Percentiles rank a stretch among this genome's conserved stretches.
These are phyloP conservation scores for Sprattus sprattus DNA, from an alignment of 2,113 vertebrate species.

Conservation along the genomic window DNA sequence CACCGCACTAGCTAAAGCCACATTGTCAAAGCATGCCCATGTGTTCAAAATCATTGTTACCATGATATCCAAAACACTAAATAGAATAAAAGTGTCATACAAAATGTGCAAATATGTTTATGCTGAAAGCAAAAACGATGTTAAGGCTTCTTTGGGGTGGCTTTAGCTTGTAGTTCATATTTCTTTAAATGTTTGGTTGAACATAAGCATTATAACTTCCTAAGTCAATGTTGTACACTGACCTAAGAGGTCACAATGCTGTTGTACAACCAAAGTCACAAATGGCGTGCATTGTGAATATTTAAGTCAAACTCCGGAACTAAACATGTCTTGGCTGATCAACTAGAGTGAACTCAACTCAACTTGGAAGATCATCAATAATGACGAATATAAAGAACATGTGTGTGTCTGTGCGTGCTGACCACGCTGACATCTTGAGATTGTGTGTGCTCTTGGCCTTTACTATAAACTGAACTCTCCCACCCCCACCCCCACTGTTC, in stretches of 20 bases:
- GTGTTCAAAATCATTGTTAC: background rate
- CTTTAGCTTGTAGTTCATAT: background rate
- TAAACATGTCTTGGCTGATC: background rate
- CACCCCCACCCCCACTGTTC: slow-evolving; percentile 7
- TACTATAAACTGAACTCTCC: background rate
- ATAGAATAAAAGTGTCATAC: background rate
- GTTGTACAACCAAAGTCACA: too few relatives aligned
- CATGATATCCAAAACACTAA: background rate
- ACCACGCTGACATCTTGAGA: too few relatives aligned
- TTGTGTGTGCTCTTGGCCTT: too few relatives aligned
- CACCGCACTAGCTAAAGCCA: background rate
- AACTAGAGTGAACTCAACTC: background rate
- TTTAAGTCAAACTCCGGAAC: background rate
- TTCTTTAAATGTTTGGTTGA: background rate
- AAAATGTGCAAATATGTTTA: background rate
- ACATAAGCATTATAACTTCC: background rate
- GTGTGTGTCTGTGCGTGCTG: background rate
- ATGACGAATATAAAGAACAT: background rate
- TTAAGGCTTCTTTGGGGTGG: background rate
- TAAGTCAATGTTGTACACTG: too few relatives aligned
- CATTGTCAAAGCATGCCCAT: background rate
- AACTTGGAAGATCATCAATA: background rate
- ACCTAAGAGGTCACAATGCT: too few relatives aligned
- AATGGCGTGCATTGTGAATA: too few relatives aligned
- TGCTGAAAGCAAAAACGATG: background rate